These are phyloP conservation scores for Delichon dasypus DNA, from an alignment of 2,797 vertebrate genomes.

Conservation along the genomic window DNA sequence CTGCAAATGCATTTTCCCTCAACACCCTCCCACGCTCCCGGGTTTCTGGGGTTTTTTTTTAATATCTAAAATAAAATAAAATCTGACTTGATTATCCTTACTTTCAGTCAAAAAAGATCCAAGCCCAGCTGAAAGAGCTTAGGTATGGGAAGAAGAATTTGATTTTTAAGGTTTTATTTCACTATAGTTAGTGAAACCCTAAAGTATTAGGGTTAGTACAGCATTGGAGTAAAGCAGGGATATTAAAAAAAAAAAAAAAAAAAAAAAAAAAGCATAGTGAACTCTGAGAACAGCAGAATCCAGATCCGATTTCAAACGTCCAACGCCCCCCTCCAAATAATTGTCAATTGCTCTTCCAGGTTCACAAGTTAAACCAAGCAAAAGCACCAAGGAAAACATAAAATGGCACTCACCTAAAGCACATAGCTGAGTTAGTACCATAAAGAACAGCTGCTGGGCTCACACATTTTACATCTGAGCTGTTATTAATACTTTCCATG, in stretches of 20 bases:
- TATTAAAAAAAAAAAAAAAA: too few species aligned
- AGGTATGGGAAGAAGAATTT: constrained; percentile 98
- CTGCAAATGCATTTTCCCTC: too few species aligned
- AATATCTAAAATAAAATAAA: constrained; percentile 69
- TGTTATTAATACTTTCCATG: background rate
- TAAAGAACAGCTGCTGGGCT: background rate
- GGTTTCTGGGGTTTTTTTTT: too few species aligned
- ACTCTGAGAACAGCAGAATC: background rate
- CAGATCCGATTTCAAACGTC: background rate
- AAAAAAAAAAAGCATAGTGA: too few species aligned
- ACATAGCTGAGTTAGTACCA: background rate
- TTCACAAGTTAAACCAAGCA: background rate
- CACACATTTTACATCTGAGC: background rate
- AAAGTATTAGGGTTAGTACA: background rate
- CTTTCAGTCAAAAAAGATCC: constrained; percentile 96
- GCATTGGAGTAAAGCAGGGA: background rate
- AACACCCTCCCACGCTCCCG: too few species aligned
- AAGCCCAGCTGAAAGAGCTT: constrained; percentile 97
- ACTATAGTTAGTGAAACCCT: background rate
- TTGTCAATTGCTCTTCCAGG: background rate
- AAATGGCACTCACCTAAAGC: background rate
- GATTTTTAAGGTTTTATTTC: constrained; percentile 88
- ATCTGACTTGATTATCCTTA: constrained; percentile 80
- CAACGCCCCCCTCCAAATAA: background rate
- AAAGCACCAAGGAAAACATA: background rate